phyloP scores from a whole-genome alignment of 2,797 vertebrate species.

The Gymnothorax reevesii region DNA sequence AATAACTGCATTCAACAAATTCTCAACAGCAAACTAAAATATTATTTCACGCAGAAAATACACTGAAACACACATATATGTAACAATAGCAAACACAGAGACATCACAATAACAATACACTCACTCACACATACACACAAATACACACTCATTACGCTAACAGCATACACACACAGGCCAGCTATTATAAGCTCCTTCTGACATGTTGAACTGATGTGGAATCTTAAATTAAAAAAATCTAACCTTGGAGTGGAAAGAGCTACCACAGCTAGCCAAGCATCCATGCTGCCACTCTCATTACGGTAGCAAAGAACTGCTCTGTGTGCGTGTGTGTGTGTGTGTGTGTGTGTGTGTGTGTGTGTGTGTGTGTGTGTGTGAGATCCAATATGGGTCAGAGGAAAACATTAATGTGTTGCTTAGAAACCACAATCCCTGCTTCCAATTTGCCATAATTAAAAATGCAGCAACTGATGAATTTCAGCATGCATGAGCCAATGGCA shows the following conservation, averaged over 20 bases:
- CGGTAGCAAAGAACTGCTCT: neutral
- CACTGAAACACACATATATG: no score
- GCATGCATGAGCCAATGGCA: neutral
- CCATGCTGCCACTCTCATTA: slow-evolving; percentile 28
- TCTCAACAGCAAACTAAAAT: neutral
- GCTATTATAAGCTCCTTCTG: slow-evolving; percentile 77
- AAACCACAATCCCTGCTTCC: neutral
- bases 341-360: neutral
- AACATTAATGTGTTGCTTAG: slow-evolving; percentile 23
- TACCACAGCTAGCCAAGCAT: slow-evolving; percentile 52
- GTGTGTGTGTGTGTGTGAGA: neutral
- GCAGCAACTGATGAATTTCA: neutral
- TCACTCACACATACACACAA: no score
- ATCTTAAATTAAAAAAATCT: slow-evolving; percentile 69
- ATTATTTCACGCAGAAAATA: neutral
- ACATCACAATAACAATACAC: no score
- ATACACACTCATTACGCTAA: neutral
- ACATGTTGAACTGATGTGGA: slow-evolving; percentile 78
- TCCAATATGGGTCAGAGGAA: neutral
- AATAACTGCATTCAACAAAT: neutral
- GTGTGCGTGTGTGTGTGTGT: neutral
- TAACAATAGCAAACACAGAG: neutral
- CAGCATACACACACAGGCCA: slow-evolving; percentile 45
- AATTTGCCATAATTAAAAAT: neutral
- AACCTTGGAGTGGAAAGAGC: slow-evolving; percentile 64